Conservation (phyloP, 2,888 invertebrate genomes). For the Agapostemon virescens region DNA sequence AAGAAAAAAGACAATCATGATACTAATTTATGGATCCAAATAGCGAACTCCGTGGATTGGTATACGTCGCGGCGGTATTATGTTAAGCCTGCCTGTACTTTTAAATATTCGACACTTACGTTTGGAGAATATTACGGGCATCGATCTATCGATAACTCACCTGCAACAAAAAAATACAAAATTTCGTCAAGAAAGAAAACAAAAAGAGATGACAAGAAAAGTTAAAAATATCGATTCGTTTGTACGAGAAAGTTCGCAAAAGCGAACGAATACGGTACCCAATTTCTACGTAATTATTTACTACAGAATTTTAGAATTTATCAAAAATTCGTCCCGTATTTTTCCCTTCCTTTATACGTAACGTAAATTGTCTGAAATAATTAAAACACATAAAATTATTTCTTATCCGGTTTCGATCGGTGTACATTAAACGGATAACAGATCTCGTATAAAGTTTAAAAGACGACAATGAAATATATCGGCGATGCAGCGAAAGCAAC, state of each 20-base stretch:
- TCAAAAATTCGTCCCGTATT: too few species aligned
- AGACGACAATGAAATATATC: background rate
- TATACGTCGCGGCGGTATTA: background rate
- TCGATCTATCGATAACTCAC: conserved; percentile 7
- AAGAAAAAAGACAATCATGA: conserved; percentile 32
- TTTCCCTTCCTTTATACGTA: too few species aligned
- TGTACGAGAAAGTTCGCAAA: background rate
- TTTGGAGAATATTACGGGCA: too few species aligned
- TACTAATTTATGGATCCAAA: conserved; percentile 36
- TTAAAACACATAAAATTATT: too few species aligned
- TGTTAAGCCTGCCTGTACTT: background rate
- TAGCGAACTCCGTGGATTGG: background rate
- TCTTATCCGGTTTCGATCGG: too few species aligned
- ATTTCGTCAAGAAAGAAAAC: background rate
- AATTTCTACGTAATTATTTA: too few species aligned
- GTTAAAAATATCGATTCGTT: background rate
- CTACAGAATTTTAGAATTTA: too few species aligned
- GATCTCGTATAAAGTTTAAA: background rate
- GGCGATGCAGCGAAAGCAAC: background rate
- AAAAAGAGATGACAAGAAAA: background rate
- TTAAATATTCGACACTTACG: background rate
- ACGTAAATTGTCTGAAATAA: too few species aligned
- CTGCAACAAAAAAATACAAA: conserved; percentile 2
- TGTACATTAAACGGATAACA: too few species aligned
- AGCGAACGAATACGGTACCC: background rate